These are phyloP conservation scores for Monomorium pharaonis DNA, from an alignment of 1,140 invertebrate genomes.

Conservation along the genomic window DNA sequence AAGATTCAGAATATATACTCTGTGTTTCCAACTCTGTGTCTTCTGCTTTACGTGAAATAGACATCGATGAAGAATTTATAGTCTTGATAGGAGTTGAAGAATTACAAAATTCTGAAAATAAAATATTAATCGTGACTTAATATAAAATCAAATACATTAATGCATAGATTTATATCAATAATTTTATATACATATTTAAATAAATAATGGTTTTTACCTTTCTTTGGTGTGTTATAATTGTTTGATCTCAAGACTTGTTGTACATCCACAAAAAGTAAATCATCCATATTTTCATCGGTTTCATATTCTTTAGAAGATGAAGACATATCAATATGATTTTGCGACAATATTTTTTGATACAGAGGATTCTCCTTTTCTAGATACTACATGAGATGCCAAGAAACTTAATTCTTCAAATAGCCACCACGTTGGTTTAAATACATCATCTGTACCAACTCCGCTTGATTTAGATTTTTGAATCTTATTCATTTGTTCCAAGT, in stretches of 20 bases:
- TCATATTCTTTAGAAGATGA: background rate
- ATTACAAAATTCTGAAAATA: background rate
- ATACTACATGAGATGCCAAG: background rate
- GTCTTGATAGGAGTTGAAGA: background rate
- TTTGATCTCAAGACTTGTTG: background rate
- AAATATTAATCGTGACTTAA: background rate
- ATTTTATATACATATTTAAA: background rate
- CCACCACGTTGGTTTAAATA: background rate
- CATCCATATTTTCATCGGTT: background rate
- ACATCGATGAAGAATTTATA: background rate
- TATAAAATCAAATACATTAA: background rate
- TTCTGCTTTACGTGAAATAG: background rate
- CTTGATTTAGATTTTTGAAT: background rate
- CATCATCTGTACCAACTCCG: background rate
- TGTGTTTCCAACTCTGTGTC: background rate
- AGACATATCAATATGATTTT: background rate
- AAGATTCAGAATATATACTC: background rate
- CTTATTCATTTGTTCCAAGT: background rate
- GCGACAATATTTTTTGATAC: background rate
- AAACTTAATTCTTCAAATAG: background rate
- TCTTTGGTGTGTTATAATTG: background rate
- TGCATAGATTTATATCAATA: background rate
- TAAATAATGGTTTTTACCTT: conserved; percentile 3
- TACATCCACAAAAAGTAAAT: background rate
- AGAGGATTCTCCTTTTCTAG: background rate